Conservation (phyloP, 2,797 vertebrate genomes). For the Rhincodon typus region DNA sequence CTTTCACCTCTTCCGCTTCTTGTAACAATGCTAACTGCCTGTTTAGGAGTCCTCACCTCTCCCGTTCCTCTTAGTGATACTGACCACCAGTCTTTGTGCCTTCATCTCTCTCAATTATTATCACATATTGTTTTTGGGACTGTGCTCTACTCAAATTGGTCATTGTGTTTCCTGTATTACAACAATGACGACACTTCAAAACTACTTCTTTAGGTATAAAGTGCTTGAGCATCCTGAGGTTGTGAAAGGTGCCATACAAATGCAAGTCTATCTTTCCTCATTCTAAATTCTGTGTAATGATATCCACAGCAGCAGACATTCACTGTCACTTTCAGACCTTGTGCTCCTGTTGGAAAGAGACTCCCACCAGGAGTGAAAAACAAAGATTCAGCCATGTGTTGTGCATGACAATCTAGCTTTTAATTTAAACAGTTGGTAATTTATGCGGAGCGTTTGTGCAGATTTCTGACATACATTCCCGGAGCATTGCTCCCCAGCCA, state of each 20-base stretch:
- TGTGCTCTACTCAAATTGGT: not conserved
- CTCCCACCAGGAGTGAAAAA: not conserved
- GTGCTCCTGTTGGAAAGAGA: not conserved
- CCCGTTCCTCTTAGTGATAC: no score
- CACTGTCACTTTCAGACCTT: not conserved
- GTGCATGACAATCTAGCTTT: not conserved
- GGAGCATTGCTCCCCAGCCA: not conserved
- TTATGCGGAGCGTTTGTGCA: not conserved
- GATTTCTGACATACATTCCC: conserved; percentile 10
- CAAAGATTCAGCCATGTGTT: conserved; percentile 5
- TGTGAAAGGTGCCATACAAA: not conserved
- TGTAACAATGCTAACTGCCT: no score
- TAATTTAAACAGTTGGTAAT: conserved; percentile 19
- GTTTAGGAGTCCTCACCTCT: no score
- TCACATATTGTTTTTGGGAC: not conserved
- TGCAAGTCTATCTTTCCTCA: not conserved
- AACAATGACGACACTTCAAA: not conserved
- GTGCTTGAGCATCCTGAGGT: not conserved
- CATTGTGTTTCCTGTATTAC: not conserved
- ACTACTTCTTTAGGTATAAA: not conserved
- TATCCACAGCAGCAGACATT: not conserved
- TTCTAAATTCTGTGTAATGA: not conserved
- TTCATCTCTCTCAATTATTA: not conserved
- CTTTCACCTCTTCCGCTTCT: no score
- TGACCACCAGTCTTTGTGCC: no score